Conservation (phyloP, 2,797 vertebrate species). For the Pangasius mekongensis region DNA sequence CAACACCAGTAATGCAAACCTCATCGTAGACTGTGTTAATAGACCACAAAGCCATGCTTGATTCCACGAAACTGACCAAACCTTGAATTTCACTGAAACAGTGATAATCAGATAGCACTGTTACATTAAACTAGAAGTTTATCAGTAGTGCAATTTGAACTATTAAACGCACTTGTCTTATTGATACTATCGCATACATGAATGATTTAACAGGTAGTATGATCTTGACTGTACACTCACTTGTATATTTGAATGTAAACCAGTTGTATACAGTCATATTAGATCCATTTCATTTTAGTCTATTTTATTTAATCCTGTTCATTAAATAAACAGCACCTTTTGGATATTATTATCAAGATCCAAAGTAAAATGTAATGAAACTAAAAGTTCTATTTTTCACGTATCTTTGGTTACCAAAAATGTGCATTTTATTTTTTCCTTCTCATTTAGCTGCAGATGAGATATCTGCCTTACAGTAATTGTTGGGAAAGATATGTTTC, state of each 20-base stretch:
- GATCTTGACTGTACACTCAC: neutral
- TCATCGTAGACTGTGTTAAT: neutral
- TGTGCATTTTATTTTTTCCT: constrained; percentile 43
- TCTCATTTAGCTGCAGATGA: constrained; percentile 37
- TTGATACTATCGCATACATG: neutral
- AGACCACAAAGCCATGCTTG: constrained; percentile 27
- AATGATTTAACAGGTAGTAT: neutral
- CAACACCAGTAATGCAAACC: neutral
- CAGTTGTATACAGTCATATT: constrained; percentile 32
- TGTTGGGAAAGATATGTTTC: constrained; percentile 36
- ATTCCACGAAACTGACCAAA: constrained; percentile 25
- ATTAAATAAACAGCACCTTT: constrained; percentile 37
- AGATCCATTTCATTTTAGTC: constrained; percentile 26
- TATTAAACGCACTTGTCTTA: neutral
- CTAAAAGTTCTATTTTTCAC: constrained; percentile 38
- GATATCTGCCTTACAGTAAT: constrained; percentile 43
- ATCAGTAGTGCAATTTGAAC: neutral
- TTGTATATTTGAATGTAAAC: constrained; percentile 53
- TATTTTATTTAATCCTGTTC: constrained; percentile 33
- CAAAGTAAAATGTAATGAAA: constrained; percentile 32
- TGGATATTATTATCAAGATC: constrained; percentile 33
- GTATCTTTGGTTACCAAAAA: constrained; percentile 44
- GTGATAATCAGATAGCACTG: neutral
- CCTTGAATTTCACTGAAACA: constrained; percentile 1
- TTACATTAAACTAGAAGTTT: constrained; percentile 16